Percentiles rank a stretch among this genome's conserved stretches.
These are phyloP conservation scores for Lampris megalopsis DNA, from an alignment of 2,113 vertebrate genomes.

Conservation along the genomic window DNA sequence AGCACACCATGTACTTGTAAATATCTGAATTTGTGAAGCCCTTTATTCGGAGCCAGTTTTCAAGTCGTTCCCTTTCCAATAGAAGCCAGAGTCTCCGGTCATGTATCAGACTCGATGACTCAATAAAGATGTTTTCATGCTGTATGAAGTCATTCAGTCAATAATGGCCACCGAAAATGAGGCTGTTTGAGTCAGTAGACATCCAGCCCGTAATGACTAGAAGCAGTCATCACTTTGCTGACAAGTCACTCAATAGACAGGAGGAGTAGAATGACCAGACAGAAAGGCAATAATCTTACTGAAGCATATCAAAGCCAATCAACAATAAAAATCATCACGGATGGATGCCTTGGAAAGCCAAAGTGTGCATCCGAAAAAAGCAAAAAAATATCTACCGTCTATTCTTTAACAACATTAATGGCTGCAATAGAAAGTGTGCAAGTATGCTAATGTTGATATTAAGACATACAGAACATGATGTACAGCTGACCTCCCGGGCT, in stretches of 20 bases:
- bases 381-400: constrained; percentile 17
- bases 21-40: no score
- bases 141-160: constrained; percentile 47
- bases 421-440: no score
- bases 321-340: constrained; percentile 52
- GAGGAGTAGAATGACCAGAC: constrained; percentile 44
- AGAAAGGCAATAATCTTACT: constrained; percentile 56
- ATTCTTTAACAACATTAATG: constrained; percentile 40
- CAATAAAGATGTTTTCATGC: constrained; percentile 27
- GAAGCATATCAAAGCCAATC: constrained; percentile 48
- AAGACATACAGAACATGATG: constrained; percentile 47
- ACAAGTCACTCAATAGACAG: constrained; percentile 47
- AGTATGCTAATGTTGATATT: constrained; percentile 30
- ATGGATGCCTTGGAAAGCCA: constrained; percentile 34
- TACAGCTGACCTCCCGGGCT: constrained; percentile 58
- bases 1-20: no score
- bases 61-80: no score
- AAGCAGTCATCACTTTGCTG: constrained; percentile 44
- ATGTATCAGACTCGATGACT: neutral
- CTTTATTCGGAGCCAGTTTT: no score
- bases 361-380: constrained; percentile 13
- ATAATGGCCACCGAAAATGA: constrained; percentile 54
- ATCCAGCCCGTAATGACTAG: constrained; percentile 31
- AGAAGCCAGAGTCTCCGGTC: no score
- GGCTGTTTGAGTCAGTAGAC: constrained; percentile 58